phyloP scores from a whole-genome alignment of 2,888 invertebrate genomes.

The Spodoptera picta region DNA sequence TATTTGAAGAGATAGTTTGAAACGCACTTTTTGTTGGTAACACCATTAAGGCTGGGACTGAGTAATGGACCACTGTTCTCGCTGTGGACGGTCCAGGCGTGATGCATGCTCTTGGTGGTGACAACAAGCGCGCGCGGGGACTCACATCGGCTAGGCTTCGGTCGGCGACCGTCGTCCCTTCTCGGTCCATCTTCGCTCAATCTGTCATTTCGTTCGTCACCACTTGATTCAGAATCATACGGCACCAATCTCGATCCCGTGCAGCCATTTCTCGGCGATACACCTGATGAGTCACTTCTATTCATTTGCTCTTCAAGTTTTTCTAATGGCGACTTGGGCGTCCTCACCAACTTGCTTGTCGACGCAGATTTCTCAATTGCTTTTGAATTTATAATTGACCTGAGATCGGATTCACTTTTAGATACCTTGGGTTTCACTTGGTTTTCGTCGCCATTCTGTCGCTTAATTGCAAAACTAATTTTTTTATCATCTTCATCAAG shows the following conservation, averaged over 20 bases:
- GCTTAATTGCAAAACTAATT: constrained; percentile 76
- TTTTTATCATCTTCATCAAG: constrained; percentile 75
- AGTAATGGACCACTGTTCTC: constrained; percentile 79
- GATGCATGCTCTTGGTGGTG: constrained; percentile 79
- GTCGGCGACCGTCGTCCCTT: constrained; percentile 62
- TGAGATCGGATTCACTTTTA: constrained; percentile 77
- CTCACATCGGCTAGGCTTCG: constrained; percentile 75
- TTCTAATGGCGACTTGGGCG: constrained; percentile 79
- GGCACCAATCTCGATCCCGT: constrained; percentile 85
- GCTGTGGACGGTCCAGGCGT: constrained; percentile 82
- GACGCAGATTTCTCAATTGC: constrained; percentile 69
- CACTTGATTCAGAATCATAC: constrained; percentile 89
- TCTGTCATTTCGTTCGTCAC: constrained; percentile 73
- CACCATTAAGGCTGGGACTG: constrained; percentile 86
- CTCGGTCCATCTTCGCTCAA: constrained; percentile 30
- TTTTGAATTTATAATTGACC: constrained; percentile 61
- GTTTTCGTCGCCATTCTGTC: constrained; percentile 72
- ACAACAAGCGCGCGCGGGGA: constrained; percentile 71
- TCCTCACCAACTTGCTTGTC: constrained; percentile 74
- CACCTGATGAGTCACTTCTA: constrained; percentile 69
- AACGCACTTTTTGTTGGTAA: constrained; percentile 80
- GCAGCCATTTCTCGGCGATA: constrained; percentile 70
- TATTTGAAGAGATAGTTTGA: neutral
- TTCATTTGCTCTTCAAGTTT: constrained; percentile 85
- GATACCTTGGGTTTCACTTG: constrained; percentile 68